phyloP scores from a whole-genome alignment of 2,797 vertebrate species.

The Perodicticus potto region DNA sequence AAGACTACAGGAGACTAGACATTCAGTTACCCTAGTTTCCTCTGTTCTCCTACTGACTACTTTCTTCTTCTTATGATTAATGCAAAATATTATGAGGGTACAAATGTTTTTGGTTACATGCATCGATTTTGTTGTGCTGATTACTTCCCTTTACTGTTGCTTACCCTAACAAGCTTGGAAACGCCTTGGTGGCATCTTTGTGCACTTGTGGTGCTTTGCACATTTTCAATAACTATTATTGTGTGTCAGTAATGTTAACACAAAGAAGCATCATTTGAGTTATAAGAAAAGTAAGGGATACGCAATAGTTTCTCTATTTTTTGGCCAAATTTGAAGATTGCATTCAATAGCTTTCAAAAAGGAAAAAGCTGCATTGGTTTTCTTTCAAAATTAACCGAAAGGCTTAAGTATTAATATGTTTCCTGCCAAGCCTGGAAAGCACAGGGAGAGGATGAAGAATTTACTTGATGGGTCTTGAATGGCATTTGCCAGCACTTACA shows the following conservation, averaged over 20 bases:
- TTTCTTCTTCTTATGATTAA: neutral
- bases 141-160: neutral
- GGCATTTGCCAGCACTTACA: slow-evolving; percentile 90
- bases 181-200: neutral
- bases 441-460: neutral
- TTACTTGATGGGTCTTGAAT: neutral
- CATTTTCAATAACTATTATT: neutral
- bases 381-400: slow-evolving; percentile 36
- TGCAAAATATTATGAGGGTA: too few relatives aligned
- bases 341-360: neutral
- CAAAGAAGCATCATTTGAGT: neutral
- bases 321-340: neutral
- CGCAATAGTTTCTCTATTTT: neutral
- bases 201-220: neutral
- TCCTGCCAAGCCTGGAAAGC: neutral
- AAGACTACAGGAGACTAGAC: neutral
- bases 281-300: slow-evolving; percentile 17
- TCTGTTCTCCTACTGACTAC: neutral
- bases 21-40: neutral
- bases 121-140: neutral
- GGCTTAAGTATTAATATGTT: neutral
- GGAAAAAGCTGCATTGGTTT: neutral
- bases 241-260: slow-evolving; percentile 20
- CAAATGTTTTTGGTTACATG: too few relatives aligned
- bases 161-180: neutral